Evolutionary conservation across 2,797 vertebrate genomes (phyloP).

Genomic region (Oceanodroma leucorhoa): DNA sequence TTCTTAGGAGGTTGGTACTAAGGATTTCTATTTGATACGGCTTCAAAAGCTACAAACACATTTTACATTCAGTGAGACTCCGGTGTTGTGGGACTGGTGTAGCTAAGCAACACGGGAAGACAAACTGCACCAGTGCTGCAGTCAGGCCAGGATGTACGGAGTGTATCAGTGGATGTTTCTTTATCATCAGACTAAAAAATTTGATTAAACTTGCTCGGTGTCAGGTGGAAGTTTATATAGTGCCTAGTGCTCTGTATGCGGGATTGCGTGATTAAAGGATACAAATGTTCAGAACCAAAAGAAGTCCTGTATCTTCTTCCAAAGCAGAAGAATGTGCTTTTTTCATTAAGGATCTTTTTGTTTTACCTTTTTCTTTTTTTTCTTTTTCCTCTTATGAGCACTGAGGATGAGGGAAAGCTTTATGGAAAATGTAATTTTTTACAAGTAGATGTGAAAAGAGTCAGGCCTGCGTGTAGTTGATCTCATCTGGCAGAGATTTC

Average conservation of each 20-base stretch:
- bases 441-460: not conserved
- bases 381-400: not conserved
- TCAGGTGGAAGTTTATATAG: not conserved
- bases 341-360: not conserved
- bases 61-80: slow-evolving; percentile 59
- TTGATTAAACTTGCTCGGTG: slow-evolving; percentile 18
- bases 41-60: slow-evolving; percentile 58
- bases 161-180: not conserved
- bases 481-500: not conserved
- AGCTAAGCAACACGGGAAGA: slow-evolving; percentile 68
- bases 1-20: slow-evolving; percentile 50
- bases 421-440: not conserved
- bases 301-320: not conserved
- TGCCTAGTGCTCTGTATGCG: not conserved
- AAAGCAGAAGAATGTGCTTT: not conserved
- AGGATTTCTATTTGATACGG: slow-evolving; percentile 63
- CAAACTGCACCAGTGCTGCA: not conserved
- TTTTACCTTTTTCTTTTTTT: not conserved
- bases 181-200: not conserved
- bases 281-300: not conserved
- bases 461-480: not conserved
- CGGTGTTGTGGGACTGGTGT: slow-evolving; percentile 57
- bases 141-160: not conserved
- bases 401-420: not conserved
- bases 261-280: not conserved